A percentile compares a stretch with the other conserved stretches of the same genome.
phyloP scores from a whole-genome alignment of 2,113 vertebrate genomes.

The Galemys pyrenaicus region DNA sequence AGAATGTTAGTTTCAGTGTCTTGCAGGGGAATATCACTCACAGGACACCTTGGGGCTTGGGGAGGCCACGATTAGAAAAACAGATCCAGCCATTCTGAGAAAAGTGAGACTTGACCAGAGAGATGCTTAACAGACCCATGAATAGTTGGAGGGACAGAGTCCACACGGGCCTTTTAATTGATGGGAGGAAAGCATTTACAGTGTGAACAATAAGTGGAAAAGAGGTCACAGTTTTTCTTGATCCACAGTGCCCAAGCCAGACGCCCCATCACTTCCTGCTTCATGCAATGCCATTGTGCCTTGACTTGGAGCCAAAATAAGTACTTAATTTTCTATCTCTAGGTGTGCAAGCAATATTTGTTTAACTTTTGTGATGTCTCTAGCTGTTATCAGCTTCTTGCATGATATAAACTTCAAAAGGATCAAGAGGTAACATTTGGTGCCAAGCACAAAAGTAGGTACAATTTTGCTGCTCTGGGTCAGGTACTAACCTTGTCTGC shows the following conservation, averaged over 20 bases:
- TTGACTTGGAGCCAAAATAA: conserved; percentile 76
- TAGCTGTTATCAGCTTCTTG: conserved; percentile 56
- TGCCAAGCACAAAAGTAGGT: background rate
- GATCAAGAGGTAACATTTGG: background rate
- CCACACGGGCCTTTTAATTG: conserved; percentile 62
- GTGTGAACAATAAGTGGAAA: conserved; percentile 78
- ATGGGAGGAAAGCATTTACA: conserved; percentile 74
- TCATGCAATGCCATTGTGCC: conserved; percentile 46
- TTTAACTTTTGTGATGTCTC: conserved; percentile 54
- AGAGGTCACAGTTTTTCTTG: conserved; percentile 76
- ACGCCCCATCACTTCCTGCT: conserved; percentile 67
- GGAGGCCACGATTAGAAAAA: conserved; percentile 30
- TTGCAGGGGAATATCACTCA: background rate
- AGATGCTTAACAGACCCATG: conserved; percentile 43
- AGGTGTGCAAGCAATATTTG: conserved; percentile 57
- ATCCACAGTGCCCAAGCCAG: conserved; percentile 61
- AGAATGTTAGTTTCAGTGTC: background rate
- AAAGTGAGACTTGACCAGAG: conserved; percentile 56
- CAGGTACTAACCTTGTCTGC: background rate
- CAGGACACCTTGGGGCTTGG: background rate
- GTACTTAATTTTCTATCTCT: conserved; percentile 65
- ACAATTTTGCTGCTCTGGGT: background rate
- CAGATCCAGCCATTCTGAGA: conserved; percentile 9
- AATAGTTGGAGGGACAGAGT: conserved; percentile 53
- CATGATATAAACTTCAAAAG: conserved; percentile 37